Evolutionary conservation across 2,888 invertebrate genomes (phyloP).

Genomic region (Drosophila fungiperda): DNA sequence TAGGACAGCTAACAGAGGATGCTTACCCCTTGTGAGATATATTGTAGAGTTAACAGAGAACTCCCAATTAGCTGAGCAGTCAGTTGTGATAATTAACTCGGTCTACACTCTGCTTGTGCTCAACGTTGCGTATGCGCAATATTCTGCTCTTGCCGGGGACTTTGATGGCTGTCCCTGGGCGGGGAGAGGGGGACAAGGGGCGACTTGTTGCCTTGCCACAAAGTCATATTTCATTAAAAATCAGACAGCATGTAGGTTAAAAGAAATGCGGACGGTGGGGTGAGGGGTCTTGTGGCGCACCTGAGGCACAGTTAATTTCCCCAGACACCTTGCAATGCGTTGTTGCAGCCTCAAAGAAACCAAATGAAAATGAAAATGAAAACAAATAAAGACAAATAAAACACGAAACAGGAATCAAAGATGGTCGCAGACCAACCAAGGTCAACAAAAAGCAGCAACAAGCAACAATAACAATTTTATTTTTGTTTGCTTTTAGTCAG

Average conservation of each 20-base stretch:
- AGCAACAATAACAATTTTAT: slow-evolving; percentile 69
- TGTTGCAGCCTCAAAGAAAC: slow-evolving; percentile 34
- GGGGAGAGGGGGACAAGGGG: not conserved
- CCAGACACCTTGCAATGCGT: slow-evolving; percentile 63
- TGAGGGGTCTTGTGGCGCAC: slow-evolving; percentile 29
- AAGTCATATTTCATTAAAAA: slow-evolving; percentile 73
- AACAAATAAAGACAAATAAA: slow-evolving; percentile 36
- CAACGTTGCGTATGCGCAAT: slow-evolving; percentile 74
- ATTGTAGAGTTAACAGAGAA: slow-evolving; percentile 3
- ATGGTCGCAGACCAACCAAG: slow-evolving; percentile 27
- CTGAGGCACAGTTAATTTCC: slow-evolving; percentile 75
- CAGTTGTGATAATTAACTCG: slow-evolving; percentile 65
- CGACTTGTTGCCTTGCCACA: not conserved
- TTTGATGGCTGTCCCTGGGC: slow-evolving; percentile 40
- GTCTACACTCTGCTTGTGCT: slow-evolving; percentile 40
- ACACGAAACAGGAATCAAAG: slow-evolving; percentile 17
- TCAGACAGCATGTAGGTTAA: slow-evolving; percentile 27
- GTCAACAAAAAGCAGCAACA: slow-evolving; percentile 28
- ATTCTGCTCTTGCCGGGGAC: slow-evolving; percentile 42
- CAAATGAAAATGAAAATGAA: slow-evolving; percentile 40
- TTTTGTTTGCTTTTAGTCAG: slow-evolving; percentile 64
- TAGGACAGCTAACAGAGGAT: not conserved
- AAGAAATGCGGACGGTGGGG: not conserved
- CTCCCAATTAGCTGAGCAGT: slow-evolving; percentile 69
- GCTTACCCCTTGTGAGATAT: slow-evolving; percentile 8